Evolutionary conservation across 1,140 invertebrate species (phyloP).

Genomic region (Philotrypesis tridentata): DNA sequence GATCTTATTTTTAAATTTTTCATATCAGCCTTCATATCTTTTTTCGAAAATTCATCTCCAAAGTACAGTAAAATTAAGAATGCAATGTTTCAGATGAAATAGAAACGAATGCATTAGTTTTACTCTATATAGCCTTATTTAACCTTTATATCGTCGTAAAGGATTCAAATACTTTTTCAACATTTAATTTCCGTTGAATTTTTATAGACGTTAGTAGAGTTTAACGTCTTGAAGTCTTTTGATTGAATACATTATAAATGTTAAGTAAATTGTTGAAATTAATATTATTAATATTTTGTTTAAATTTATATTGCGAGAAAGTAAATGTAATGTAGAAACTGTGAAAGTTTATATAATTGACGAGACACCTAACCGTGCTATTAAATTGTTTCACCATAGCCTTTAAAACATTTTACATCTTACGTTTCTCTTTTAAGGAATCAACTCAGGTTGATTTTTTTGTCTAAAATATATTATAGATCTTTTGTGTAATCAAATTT

Average conservation of each 20-base stretch:
- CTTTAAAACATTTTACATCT: conserved; percentile 31
- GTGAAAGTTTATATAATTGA: background rate
- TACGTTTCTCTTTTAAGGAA: conserved; percentile 35
- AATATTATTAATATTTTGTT: conserved; percentile 1
- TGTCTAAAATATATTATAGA: conserved; percentile 1
- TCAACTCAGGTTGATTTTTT: conserved; percentile 55
- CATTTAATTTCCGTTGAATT: background rate
- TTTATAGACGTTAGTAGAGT: background rate
- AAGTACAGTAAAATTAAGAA: background rate
- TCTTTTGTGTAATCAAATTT: conserved; percentile 51
- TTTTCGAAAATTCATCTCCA: background rate
- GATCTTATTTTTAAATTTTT: too few species aligned
- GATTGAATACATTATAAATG: background rate
- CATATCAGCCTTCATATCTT: too few species aligned
- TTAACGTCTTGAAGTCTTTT: background rate
- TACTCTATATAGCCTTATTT: background rate
- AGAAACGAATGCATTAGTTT: background rate
- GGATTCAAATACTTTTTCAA: background rate
- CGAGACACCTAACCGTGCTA: background rate
- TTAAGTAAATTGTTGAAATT: background rate
- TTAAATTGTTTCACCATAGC: conserved; percentile 32
- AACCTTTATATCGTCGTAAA: background rate
- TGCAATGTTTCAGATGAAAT: background rate
- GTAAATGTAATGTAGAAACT: background rate
- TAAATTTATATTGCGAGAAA: background rate